These are phyloP conservation scores for Sarcophaga bullata DNA, from an alignment of 1,140 invertebrate genomes.

Conservation along the genomic window DNA sequence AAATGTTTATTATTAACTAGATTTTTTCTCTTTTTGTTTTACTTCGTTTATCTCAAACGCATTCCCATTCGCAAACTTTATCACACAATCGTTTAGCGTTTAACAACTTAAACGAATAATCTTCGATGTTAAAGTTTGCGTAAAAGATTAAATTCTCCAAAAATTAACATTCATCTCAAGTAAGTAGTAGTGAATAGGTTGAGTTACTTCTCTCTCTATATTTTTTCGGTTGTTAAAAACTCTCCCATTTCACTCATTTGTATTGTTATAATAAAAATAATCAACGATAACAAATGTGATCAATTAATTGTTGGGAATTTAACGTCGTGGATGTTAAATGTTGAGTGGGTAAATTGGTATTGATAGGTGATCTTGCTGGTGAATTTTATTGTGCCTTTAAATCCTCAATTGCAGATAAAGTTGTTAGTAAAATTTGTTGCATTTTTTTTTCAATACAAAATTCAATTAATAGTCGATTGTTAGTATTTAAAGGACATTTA, in stretches of 20 bases:
- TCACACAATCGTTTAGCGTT: background rate
- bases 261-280: background rate
- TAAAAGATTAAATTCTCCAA: background rate
- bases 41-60: background rate
- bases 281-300: background rate
- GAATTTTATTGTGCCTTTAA: slow-evolving; percentile 9
- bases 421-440: background rate
- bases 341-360: background rate
- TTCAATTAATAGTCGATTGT: background rate
- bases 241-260: slow-evolving; percentile 1
- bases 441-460: too few species aligned
- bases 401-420: background rate
- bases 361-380: background rate
- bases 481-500: slow-evolving; percentile 19
- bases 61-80: background rate
- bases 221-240: slow-evolving; percentile 8
- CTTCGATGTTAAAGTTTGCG: too few species aligned
- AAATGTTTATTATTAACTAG: background rate
- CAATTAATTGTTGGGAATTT: background rate
- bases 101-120: too few species aligned
- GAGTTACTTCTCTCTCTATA: slow-evolving; percentile 10
- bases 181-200: background rate
- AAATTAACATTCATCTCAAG: background rate
- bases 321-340: slow-evolving; percentile 18
- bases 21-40: background rate